Conservation (phyloP, 2,797 vertebrate species). For the Podarcis siculus region DNA sequence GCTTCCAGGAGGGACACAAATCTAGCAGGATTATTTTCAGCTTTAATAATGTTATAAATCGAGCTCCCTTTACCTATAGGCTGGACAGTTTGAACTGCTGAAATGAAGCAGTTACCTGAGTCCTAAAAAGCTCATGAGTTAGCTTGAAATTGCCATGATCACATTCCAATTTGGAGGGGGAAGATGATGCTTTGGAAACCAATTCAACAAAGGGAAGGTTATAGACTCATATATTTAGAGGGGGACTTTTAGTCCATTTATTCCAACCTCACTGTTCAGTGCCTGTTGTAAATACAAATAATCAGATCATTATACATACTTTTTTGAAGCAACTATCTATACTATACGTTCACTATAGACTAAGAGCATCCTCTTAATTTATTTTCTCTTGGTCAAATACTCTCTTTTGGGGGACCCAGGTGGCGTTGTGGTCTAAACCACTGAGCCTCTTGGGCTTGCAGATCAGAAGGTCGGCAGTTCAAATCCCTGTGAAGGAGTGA, state of each 20-base stretch:
- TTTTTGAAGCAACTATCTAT: background rate
- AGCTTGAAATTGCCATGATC: background rate
- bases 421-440: too few species aligned
- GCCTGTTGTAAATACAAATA: background rate
- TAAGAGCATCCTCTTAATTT: background rate
- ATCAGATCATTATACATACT: background rate
- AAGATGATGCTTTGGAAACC: background rate
- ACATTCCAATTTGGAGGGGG: background rate
- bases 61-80: background rate
- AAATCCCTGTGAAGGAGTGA: too few species aligned
- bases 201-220: background rate
- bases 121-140: background rate
- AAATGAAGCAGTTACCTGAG: background rate
- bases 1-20: background rate
- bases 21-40: constrained; percentile 12
- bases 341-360: background rate
- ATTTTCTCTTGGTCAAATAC: background rate
- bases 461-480: too few species aligned
- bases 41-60: constrained; percentile 11
- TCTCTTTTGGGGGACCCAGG: background rate
- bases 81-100: background rate
- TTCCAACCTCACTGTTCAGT: background rate
- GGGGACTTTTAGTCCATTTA: background rate
- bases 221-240: background rate
- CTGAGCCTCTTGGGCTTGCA: too few species aligned